Evolutionary conservation across 2,797 vertebrate genomes (phyloP), one percentile per base, ranked within the genome.

Genomic region (Tragelaphus eurycerus): DNA sequence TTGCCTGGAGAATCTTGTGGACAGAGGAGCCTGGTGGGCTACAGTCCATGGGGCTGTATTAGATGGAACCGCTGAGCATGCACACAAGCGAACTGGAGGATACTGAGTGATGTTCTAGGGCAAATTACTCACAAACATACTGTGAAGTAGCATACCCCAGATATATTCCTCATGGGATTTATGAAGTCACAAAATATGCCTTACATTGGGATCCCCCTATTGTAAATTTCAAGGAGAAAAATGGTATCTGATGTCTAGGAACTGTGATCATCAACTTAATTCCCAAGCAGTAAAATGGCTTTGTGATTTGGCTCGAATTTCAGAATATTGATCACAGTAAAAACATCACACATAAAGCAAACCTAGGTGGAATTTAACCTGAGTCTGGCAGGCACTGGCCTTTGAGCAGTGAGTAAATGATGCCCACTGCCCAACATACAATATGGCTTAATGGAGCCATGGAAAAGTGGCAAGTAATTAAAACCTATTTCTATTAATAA

Each of bases 391-490:
- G 54, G 23, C n/a, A 50, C 25, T 88, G 67, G 29, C 34, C 64
- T 46, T 13, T 78, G 27, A 90, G 8, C n/a, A 84, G 52, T 31
- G 11, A 89, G 59, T 86, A 43, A 86, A 67, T 82, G n/a, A 38
- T 17, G 82, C 25, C 62, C 14, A 7, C 67, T 55, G 9, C 76
- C 25, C 23, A 55, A 7, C 50, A 48, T 34, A 43, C 54, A 55
- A 34, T 19, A 52, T 38, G 54, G 62, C 59, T 62, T 59, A 89
- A 57, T 17, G 46, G 84, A 50, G 7, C 67, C 74, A 54, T 4
- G 13, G 17, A 64, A 79, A 97, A 89, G 15, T 87, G 55, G 38
- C 17, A 96, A 89, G 27, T 71, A 82, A 93, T 83, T 85, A 90
- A 96, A 84, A 79, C 9, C 7, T 31, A 93, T 60, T 74, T 94